Conservation (phyloP, 2,888 invertebrate genomes). For the Sipha maydis region DNA sequence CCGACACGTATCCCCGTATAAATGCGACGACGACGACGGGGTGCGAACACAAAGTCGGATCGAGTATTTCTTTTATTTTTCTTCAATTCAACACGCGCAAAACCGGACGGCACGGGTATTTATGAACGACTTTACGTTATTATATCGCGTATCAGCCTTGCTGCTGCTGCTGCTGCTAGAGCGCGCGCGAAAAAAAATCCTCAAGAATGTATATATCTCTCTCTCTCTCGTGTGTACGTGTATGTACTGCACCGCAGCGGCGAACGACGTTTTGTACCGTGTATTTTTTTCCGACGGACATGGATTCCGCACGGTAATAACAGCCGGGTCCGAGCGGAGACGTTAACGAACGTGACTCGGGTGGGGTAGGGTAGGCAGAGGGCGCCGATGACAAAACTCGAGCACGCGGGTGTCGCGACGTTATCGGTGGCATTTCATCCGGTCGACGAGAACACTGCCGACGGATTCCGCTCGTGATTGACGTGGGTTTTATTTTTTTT, state of each 20-base stretch:
- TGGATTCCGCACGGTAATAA: too few species aligned
- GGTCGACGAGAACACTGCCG: not conserved
- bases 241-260: too few species aligned
- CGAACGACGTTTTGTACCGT: too few species aligned
- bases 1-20: not conserved
- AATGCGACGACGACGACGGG: not conserved
- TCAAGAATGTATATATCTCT: not conserved
- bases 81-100: constrained; percentile 32
- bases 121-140: constrained; percentile 18
- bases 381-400: too few species aligned
- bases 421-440: too few species aligned
- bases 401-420: too few species aligned
- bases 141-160: not conserved
- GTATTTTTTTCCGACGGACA: too few species aligned
- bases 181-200: constrained; percentile 2
- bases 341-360: too few species aligned
- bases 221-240: too few species aligned
- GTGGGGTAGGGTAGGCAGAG: too few species aligned
- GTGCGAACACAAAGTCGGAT: constrained; percentile 38
- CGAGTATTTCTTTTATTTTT: not conserved
- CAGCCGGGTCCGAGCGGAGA: too few species aligned
- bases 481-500: too few species aligned
- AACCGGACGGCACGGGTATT: constrained; percentile 35
- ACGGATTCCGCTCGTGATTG: not conserved
- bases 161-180: not conserved